Base-by-base conservation (phyloP, 2,888 invertebrate genomes). In the Nycteola revayana region DNA sequence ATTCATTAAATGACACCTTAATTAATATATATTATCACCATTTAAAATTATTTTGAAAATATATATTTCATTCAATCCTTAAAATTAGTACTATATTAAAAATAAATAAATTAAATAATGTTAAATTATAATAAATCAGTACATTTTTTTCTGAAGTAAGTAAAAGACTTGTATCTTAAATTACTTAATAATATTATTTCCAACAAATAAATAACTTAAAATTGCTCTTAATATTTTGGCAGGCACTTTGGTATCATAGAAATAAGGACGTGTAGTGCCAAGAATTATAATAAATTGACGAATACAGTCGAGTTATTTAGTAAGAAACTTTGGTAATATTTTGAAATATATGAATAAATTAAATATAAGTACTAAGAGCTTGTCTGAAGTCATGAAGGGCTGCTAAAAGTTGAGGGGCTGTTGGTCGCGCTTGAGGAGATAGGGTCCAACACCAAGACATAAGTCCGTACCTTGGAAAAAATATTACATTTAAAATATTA, bases 371-470 rank as follows among this genome's bases (percentile, higher is more conserved):
- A 49, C 92, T 93, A 28, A 93, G 90, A 36, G 93, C 92, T 68
- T 93, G 92, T 75, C 93, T 90, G 74, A 94, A 93, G 74, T 93
- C 93, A 62, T 94, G 93, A 24, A 94, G 89, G 47, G 93, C 94
- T 20, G 93, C 92, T 41, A 93, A 79, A 2, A 94, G 90, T 65
- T 94, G 93, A 21, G 92, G 92, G 53, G 93, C 91, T 7, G 93
- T 92, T 0, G 94, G 94, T 25, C 94, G 84, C 44, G 93, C 91
- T 28, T 91, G 83, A 0, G 91, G 87, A 25, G 91, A 85, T 9
- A 90, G 83, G n/a, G 93, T 78, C 94, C 94, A 94, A 60, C 94
- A 94, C 79, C 93, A 93, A 3, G 92, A 92, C 94, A 94, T 94
- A 40, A 94, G 86, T 27, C 93, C 92, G 63, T 92, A 94, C 73